Evolutionary conservation across 2,888 invertebrate genomes (phyloP), one percentile per base, ranked within the genome.

Genomic region (Acanthococcus lagerstroemiae): DNA sequence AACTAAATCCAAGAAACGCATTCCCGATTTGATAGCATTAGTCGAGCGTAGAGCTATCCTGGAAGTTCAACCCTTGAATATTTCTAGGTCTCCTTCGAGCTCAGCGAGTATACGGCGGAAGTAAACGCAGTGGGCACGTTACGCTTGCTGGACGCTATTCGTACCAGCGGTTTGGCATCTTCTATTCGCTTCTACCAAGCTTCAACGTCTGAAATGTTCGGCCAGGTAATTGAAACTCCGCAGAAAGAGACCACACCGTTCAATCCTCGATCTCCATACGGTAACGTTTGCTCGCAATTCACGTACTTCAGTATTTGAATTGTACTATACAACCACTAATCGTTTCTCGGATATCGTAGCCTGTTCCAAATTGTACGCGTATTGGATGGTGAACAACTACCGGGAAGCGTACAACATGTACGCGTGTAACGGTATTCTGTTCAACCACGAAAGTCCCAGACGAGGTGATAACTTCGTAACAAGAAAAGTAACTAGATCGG

Each of bases 381-480:
- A 87, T 75, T 96, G 95, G 95, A 95, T 95, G 73, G 90, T 93
- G 0, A 83, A 92, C 26, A 96, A 96, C 78, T 96, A 95, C 74
- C 82, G 95, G 52, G 95, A 96, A 76, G 95, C 96, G 0, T 96
- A 96, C 75, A 83, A 84, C 60, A 93, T 96, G 86, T 95, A 87
- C 76, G 94, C 95, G 0, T 94, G 94, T 74, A 96, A 96, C 77
- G 96, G 96, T 0, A 89, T 96, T 68, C 80, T 96, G 4, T 96
- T 96, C 77, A 96, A 96, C 79, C 96, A 96, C 75, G 96, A 96
- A 79, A 92, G 91, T 72, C 96, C 96, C 0, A 80, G 95, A 60
- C 80, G 96, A 70, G 95, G 97, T 12, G 97, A 97, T 79, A 99
- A 92, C 74, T 99, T 99, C 79, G 99, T 99, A 6, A 99, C 99